phyloP scores from a whole-genome alignment of 2,113 vertebrate species.

The Circaetus gallicus region DNA sequence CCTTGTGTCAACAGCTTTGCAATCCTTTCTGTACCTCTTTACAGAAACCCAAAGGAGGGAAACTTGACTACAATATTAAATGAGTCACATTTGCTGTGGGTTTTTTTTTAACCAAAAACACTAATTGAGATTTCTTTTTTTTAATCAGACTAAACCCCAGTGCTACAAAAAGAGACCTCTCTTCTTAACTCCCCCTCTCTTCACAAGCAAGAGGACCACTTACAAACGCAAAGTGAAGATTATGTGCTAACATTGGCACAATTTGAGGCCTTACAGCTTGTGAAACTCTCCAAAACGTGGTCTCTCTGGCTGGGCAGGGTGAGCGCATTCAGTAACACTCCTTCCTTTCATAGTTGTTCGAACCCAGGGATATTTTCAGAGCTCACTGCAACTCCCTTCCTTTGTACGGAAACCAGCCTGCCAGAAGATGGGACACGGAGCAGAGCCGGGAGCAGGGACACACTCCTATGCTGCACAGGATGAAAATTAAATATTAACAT shows the following conservation, averaged over 20 bases:
- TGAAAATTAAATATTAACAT: background rate
- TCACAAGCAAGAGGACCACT: background rate
- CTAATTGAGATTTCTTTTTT: background rate
- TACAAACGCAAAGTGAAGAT: background rate
- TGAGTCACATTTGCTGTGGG: background rate
- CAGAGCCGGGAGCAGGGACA: accelerated
- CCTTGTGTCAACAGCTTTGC: constrained; percentile 1
- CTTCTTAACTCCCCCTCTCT: background rate
- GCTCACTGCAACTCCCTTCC: background rate
- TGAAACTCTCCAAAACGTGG: background rate
- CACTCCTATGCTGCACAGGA: background rate
- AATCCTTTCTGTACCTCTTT: background rate
- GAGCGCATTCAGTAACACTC: background rate
- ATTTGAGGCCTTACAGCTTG: background rate
- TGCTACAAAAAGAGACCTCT: background rate
- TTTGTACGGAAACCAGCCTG: background rate
- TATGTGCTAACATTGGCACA: background rate
- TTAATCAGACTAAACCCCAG: background rate
- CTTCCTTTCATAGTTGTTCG: background rate
- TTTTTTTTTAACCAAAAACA: background rate
- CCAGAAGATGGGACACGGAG: background rate
- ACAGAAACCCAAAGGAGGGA: background rate
- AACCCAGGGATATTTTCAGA: background rate
- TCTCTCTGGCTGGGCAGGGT: background rate
- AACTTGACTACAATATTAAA: background rate